Conservation (phyloP, 2,797 vertebrate genomes). For the Protosalanx chinensis region DNA sequence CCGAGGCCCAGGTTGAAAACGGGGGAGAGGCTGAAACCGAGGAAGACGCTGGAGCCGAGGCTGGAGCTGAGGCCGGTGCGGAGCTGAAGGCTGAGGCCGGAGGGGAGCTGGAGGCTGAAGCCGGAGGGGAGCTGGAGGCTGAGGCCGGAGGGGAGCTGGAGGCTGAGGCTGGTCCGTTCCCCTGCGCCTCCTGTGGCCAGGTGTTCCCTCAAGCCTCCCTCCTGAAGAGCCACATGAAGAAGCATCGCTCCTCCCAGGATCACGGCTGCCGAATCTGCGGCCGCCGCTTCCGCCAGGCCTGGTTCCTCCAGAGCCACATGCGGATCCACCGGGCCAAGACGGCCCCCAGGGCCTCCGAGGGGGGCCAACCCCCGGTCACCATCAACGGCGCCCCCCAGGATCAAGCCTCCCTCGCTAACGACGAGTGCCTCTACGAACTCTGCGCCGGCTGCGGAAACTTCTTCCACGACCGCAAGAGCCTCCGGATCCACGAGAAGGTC, state of each 20-base stretch:
- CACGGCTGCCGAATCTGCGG: conserved; percentile 96
- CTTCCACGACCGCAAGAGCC: conserved; percentile 85
- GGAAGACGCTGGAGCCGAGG: too few species aligned
- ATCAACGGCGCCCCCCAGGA: conserved; percentile 91
- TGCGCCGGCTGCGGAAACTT: conserved; percentile 94
- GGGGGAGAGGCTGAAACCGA: conserved; percentile 52
- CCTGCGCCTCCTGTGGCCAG: conserved; percentile 88
- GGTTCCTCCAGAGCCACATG: conserved; percentile 99
- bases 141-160: conserved; percentile 26
- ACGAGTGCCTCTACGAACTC: conserved; percentile 90
- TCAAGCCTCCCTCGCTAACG: conserved; percentile 76
- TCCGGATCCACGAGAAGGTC: conserved; percentile 82
- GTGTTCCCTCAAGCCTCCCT: conserved; percentile 90
- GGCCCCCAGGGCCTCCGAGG: conserved; percentile 69
- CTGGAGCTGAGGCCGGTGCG: not conserved
- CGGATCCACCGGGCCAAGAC: conserved; percentile 88
- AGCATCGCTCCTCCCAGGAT: conserved; percentile 87
- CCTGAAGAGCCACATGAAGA: conserved; percentile 95
- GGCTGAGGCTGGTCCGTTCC: conserved; percentile 71
- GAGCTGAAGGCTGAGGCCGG: too few species aligned
- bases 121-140: too few species aligned
- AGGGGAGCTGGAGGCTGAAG: not conserved
- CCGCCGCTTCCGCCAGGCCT: conserved; percentile 93
- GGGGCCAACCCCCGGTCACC: conserved; percentile 78
- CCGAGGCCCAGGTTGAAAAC: not conserved